Base-by-base conservation (phyloP, 2,888 invertebrate species). In the Hipparchia semele region DNA sequence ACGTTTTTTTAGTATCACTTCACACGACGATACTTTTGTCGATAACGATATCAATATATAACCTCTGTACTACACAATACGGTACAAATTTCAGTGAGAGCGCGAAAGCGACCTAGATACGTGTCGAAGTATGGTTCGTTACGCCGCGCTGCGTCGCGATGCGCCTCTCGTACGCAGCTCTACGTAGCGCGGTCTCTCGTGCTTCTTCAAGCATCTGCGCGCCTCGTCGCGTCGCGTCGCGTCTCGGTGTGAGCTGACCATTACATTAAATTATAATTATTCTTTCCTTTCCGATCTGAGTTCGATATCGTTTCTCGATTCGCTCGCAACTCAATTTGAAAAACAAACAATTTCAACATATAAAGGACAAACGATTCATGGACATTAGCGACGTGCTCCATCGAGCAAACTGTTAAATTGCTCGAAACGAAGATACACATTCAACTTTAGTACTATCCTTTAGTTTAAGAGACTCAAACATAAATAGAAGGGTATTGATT, bases 331-430 rank as follows among this genome's bases (percentile, higher is more conserved):
- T 61, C 61, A 60, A 53, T 61, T 69, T 61, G 39, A 53, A 65
- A 51, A 33, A 53, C 65, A 65, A 65, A 65, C 65, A 65, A 65
- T 53, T 69, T 51, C 53, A 53, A 69, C 69, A 61, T 69, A 69
- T 53, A 69, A 69, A 69, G 69, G 61, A 69, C 60, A 51, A 69
- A 69, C 69, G 61, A 61, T 53, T 69, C 69, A 69, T 53, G 69
- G 51, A 39, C 61, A 69, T 69, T 69, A 68, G 68, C 46, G 69
- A 61, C 39, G 39, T 45, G 69, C 60, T 69, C 69, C 60, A 69
- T 69, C 61, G 69, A 69, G 69, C 69, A 69, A 69, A 69, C 69
- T 51, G 69, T 61, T 69, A 61, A 69, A 69, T 69, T 69, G 69
- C 69, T 53, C 69, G 69, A 69, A 69, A 69, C 69, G 60, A 69